These are phyloP conservation scores for Torymus auratus DNA, from an alignment of 2,888 invertebrate species.

Conservation along the genomic window DNA sequence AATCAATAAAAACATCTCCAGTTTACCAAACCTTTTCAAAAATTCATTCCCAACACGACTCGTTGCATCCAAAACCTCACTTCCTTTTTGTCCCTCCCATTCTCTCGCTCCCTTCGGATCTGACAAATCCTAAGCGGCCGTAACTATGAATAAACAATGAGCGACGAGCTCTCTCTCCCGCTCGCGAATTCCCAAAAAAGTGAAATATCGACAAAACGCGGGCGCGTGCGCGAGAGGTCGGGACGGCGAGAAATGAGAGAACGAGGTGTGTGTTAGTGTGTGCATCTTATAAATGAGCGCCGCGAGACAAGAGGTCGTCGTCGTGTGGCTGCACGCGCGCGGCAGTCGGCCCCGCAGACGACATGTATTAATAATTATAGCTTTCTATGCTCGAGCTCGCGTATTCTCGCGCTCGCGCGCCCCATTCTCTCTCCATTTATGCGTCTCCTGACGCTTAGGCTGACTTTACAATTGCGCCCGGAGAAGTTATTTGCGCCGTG, in stretches of 20 bases:
- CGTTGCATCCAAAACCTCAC: constrained; percentile 26
- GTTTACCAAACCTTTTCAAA: background rate
- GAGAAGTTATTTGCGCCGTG: too few species aligned
- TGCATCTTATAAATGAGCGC: constrained; percentile 71
- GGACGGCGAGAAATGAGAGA: constrained; percentile 34
- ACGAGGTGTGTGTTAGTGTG: constrained; percentile 53
- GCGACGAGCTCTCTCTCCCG: background rate
- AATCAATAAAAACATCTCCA: too few species aligned
- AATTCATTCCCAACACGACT: constrained; percentile 20
- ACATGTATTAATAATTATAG: constrained; percentile 76
- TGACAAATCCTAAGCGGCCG: constrained; percentile 46
- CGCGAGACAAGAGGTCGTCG: constrained; percentile 44
- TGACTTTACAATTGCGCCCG: background rate
- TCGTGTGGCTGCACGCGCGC: constrained; percentile 38
- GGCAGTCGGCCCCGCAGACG: constrained; percentile 66
- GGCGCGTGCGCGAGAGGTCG: background rate
- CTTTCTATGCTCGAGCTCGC: constrained; percentile 66
- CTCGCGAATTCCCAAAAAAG: constrained; percentile 35
- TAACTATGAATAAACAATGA: constrained; percentile 54
- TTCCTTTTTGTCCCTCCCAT: background rate
- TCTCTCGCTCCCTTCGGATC: constrained; percentile 27
- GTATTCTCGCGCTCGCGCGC: constrained; percentile 11
- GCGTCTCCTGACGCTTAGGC: background rate
- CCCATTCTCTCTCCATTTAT: background rate
- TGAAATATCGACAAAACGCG: constrained; percentile 52